Evolutionary conservation across 2,888 invertebrate genomes (phyloP).

Genomic region (Stenichneumon culpator): DNA sequence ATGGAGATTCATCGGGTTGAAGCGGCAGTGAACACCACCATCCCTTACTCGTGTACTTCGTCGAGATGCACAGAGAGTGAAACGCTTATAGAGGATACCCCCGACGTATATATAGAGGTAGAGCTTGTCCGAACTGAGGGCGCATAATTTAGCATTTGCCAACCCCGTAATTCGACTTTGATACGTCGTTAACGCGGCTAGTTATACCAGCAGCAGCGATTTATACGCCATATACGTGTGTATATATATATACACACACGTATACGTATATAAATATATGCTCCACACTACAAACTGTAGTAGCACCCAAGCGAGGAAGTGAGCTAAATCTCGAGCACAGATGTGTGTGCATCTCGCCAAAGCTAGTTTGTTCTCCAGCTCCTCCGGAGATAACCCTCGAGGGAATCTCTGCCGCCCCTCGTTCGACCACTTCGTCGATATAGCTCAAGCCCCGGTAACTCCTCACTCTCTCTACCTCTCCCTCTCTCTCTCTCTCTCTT

Average conservation of each 20-base stretch:
- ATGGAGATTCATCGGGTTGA: conserved; percentile 35
- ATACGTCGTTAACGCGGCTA: conserved; percentile 55
- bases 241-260: neutral
- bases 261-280: too few relatives aligned
- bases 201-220: conserved; percentile 1
- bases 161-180: conserved; percentile 56
- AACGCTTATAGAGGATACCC: neutral
- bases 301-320: neutral
- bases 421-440: conserved; percentile 12
- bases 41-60: neutral
- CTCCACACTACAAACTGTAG: too few relatives aligned
- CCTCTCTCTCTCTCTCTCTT: too few relatives aligned
- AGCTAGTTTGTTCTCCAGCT: conserved; percentile 24
- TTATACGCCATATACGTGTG: neutral
- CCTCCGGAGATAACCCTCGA: conserved; percentile 34
- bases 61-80: neutral
- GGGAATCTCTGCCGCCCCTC: neutral
- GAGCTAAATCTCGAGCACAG: conserved; percentile 2
- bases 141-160: conserved; percentile 33
- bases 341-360: neutral
- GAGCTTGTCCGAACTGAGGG: neutral
- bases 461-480: neutral
- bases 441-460: neutral
- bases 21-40: conserved; percentile 12
- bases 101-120: conserved; percentile 3